Percentiles rank a stretch among this genome's conserved stretches.
phyloP scores from a whole-genome alignment of 2,113 vertebrate species.

The Ammodytes marinus region DNA sequence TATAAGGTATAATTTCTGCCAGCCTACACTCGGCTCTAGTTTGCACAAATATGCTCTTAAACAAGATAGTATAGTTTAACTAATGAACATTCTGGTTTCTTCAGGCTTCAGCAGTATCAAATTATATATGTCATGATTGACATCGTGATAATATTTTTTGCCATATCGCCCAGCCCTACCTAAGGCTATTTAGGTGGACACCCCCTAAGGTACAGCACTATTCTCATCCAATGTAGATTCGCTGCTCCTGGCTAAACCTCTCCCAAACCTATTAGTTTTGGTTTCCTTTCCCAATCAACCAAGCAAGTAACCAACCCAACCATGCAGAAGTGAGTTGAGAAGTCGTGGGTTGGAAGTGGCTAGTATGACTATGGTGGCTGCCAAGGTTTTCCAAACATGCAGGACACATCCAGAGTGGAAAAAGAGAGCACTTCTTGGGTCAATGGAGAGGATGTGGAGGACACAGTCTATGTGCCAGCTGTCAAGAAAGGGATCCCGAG shows the following conservation, averaged over 20 bases:
- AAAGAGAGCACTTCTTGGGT: slow-evolving; percentile 52
- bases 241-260: slow-evolving; percentile 17
- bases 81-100: no score
- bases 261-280: slow-evolving; percentile 8
- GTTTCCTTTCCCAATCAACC: slow-evolving; percentile 4
- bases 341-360: not conserved
- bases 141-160: no score
- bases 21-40: slow-evolving; percentile 59
- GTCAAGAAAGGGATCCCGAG: slow-evolving; percentile 58
- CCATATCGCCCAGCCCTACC: not conserved
- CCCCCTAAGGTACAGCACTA: slow-evolving; percentile 52
- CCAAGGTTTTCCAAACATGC: slow-evolving; percentile 46
- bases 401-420: slow-evolving; percentile 32
- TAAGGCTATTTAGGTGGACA: slow-evolving; percentile 51
- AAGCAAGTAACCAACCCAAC: slow-evolving; percentile 7
- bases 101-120: no score
- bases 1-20: slow-evolving; percentile 76
- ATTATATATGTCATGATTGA: no score
- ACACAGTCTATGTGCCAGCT: slow-evolving; percentile 51
- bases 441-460: slow-evolving; percentile 52
- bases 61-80: no score
- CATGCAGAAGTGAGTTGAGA: not conserved
- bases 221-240: slow-evolving; percentile 5
- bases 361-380: slow-evolving; percentile 24
- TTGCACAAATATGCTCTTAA: slow-evolving; percentile 1